These are phyloP conservation scores for Euglossa dilemma DNA, from an alignment of 1,140 invertebrate species.

Conservation along the genomic window DNA sequence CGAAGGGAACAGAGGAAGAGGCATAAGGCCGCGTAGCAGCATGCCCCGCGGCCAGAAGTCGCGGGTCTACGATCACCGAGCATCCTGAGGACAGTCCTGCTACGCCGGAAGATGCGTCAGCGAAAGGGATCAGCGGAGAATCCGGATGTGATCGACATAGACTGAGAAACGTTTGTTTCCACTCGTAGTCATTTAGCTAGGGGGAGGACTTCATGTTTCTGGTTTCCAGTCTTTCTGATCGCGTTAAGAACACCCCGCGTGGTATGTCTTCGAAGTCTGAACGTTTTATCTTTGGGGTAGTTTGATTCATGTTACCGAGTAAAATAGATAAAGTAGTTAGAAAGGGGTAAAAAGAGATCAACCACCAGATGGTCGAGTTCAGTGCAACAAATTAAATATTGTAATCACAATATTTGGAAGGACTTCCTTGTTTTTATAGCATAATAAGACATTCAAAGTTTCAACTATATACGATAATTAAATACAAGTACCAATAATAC, in stretches of 20 bases:
- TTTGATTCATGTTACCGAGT: not conserved
- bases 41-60: conserved; percentile 79
- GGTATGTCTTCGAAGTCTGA: conserved; percentile 32
- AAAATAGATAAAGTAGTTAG: not conserved
- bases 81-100: conserved; percentile 76
- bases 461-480: not conserved
- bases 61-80: conserved; percentile 76
- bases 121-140: conserved; percentile 75
- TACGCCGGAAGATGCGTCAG: conserved; percentile 74
- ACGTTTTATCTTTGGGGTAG: not conserved
- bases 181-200: conserved; percentile 35
- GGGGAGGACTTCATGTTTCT: not conserved
- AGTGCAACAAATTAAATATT: not conserved
- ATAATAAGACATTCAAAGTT: not conserved
- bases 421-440: not conserved
- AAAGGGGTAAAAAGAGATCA: not conserved
- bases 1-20: conserved; percentile 83
- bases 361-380: conserved; percentile 20
- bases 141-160: conserved; percentile 65
- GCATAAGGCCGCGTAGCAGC: conserved; percentile 84
- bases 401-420: not conserved
- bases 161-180: conserved; percentile 60
- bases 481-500: not conserved
- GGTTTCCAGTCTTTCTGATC: conserved; percentile 25
- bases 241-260: conserved; percentile 17